Evolutionary conservation across 2,888 invertebrate species (phyloP).

Genomic region (Druceiella hillmani): DNA sequence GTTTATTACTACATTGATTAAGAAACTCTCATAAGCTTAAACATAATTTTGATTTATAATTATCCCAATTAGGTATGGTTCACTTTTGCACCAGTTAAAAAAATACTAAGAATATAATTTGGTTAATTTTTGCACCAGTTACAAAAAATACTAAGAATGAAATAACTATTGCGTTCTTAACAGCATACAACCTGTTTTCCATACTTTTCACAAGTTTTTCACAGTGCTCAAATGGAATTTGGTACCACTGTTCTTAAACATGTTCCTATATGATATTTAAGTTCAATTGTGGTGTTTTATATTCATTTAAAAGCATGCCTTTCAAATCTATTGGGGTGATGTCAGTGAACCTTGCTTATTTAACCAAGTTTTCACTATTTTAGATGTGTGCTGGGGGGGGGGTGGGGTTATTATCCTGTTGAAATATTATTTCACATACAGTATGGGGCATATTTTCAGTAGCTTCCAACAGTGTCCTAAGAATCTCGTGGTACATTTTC

Average conservation of each 20-base stretch:
- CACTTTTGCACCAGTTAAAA: no score
- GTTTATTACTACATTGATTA: no score
- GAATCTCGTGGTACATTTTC: conserved; percentile 1
- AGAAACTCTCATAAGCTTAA: no score
- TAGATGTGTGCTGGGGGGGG: background rate
- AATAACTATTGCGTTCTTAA: conserved; percentile 4
- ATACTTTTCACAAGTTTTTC: conserved; percentile 3
- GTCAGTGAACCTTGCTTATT: background rate
- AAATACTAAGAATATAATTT: no score
- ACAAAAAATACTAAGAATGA: no score
- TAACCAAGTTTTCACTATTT: background rate
- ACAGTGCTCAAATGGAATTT: conserved; percentile 1
- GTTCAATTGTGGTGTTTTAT: conserved; percentile 1
- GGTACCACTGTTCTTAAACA: conserved; percentile 4
- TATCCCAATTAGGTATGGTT: no score
- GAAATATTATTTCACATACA: conserved; percentile 1
- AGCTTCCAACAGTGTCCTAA: conserved; percentile 2
- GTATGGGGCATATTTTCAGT: conserved; percentile 2
- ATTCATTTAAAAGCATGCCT: conserved; percentile 3
- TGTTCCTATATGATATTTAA: conserved; percentile 2
- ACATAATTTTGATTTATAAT: no score
- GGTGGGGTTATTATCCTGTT: conserved; percentile 1
- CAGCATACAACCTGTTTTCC: conserved; percentile 5
- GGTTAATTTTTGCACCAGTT: no score
- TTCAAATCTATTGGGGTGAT: background rate